These are phyloP conservation scores for human (Homo sapiens) DNA, from an alignment of 2,113 vertebrate genomes.

Conservation along the genomic window GRCh38 chr9:75916001-75916500, in stretches of 20 bases:
- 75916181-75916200: not conserved
- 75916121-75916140: slow-evolving; percentile 45
- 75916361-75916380: not conserved
- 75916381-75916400: not conserved
- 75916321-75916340: not conserved
- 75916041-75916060: slow-evolving; percentile 58
- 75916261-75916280: not conserved
- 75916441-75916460: not conserved
- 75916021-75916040: slow-evolving; percentile 15
- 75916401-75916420: not conserved
- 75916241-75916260: not conserved
- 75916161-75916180: slow-evolving; percentile 38
- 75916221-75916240: not conserved
- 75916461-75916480: not conserved
- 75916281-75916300: not conserved
- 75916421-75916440: not conserved
- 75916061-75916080: slow-evolving; percentile 54
- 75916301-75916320: not conserved
- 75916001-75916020: slow-evolving; percentile 43
- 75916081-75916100: not conserved
- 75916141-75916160: slow-evolving; percentile 10
- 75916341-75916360: slow-evolving; percentile 23
- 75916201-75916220: not conserved
- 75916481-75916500: not conserved
- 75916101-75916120: slow-evolving; percentile 10